Base-by-base conservation (phyloP, 2,888 invertebrate species). In the Drosophila meridiana region DNA sequence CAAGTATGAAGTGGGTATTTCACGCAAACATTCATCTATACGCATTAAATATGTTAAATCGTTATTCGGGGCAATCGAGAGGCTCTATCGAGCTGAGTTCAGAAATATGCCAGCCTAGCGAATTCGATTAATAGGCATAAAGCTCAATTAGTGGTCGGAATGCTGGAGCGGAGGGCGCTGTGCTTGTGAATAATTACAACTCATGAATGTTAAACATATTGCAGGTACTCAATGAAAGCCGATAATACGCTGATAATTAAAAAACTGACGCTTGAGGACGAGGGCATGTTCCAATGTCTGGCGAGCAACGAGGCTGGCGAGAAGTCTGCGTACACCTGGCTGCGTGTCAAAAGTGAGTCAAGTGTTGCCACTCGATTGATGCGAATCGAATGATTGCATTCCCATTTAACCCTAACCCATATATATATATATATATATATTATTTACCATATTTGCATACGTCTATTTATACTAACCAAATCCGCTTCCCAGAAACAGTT, bases 261-360 rank as follows among this genome's bases (percentile, higher is more conserved):
- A 88, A 95, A 96, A 88, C 94, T 98, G 50, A 95, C 95, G 82
- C 96, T 97, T 93, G 95, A 96, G 76, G 98, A 99, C 93, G 96
- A 97, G 76, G 99, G 98, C 56, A 97, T 99, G 95, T 99, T 97
- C 92, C 99, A 99, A 93, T 99, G 99, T 92, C 95, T 98, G 87
- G 98, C 98, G 0, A 94, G 94, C 63, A 99, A 99, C 92, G 96
- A 96, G 86, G 99, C 97, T 2, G 99, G 99, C 13, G 97, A 98
- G 93, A 96, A 96, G 62, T 97, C 97, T 5, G 95, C 96, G 75
- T 96, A 96, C 82, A 97, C 98, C 2, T 99, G 98, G 98, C 94
- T 99, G 50, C 96, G 96, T 94, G 98, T 98, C 36, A 98, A 98
- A 95, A 98, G 98, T 98, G 94, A 97, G 98, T 96, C 63, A 67